A percentile compares a stretch with the other conserved stretches of the same genome.
Conservation (phyloP, 1,140 invertebrate species). For the Orius insidiosus region DNA sequence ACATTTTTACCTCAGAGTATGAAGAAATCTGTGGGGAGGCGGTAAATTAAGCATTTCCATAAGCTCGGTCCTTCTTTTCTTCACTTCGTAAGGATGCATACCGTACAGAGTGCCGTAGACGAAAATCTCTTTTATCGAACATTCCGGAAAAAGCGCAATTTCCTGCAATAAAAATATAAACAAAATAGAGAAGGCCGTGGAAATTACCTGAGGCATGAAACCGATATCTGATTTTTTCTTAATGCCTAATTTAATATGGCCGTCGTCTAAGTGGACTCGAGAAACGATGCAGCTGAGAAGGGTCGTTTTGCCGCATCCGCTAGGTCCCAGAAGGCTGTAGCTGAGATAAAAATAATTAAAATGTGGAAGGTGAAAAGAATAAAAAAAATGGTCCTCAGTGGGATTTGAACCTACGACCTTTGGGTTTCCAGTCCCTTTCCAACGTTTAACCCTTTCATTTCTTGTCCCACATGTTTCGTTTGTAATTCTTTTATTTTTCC, state of each 20-base stretch:
- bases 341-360: conserved; percentile 17
- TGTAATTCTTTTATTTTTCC: too few species aligned
- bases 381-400: too few species aligned
- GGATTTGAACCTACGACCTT: too few species aligned
- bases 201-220: conserved; percentile 61
- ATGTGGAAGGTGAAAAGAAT: too few species aligned
- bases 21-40: conserved; percentile 40
- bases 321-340: conserved; percentile 29
- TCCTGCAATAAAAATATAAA: conserved; percentile 37
- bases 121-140: conserved; percentile 67
- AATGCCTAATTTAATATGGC: conserved; percentile 26
- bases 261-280: conserved; percentile 23
- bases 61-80: conserved; percentile 46
- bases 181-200: not conserved
- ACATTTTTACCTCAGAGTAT: conserved; percentile 47
- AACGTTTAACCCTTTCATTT: too few species aligned
- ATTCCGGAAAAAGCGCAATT: conserved; percentile 69
- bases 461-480: too few species aligned
- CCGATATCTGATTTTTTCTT: conserved; percentile 32
- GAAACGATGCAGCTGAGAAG: conserved; percentile 29
- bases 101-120: conserved; percentile 77
- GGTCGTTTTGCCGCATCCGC: conserved; percentile 28
- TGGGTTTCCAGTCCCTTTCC: too few species aligned
- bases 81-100: conserved; percentile 44
- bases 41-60: conserved; percentile 55